Evolutionary conservation across 2,797 vertebrate genomes (phyloP).

Genomic region (Epinephelus awoara): DNA sequence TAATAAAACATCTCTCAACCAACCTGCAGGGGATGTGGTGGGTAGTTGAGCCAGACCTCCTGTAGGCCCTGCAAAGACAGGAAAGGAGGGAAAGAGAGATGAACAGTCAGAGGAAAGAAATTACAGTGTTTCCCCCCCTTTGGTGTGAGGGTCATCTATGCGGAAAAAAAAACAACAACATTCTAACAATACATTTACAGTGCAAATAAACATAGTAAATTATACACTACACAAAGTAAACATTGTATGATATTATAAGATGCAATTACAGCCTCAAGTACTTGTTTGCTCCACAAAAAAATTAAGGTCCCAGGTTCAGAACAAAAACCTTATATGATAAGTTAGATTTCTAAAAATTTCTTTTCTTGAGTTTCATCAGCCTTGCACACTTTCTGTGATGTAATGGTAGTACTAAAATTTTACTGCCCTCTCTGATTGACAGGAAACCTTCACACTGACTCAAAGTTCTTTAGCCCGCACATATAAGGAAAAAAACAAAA

Average conservation of each 20-base stretch:
- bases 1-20: conserved; percentile 65
- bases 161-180: not conserved
- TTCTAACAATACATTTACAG: not conserved
- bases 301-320: not conserved
- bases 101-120: conserved; percentile 46
- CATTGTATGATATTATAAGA: not conserved
- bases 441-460: not conserved
- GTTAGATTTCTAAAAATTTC: not conserved
- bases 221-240: not conserved
- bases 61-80: conserved; percentile 89
- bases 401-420: not conserved
- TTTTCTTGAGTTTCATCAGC: conserved; percentile 8
- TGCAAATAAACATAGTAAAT: not conserved
- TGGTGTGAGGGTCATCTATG: not conserved
- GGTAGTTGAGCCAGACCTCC: conserved; percentile 99
- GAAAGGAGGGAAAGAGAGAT: conserved; percentile 2
- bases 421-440: not conserved
- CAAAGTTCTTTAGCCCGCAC: too few relatives aligned
- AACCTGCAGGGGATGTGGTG: conserved; percentile 97
- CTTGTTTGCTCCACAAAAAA: not conserved
- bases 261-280: not conserved
- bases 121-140: conserved; percentile 15
- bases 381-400: not conserved
- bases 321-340: not conserved
- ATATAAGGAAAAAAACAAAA: not conserved